A percentile compares a stretch with the other conserved stretches of the same genome.
These are phyloP conservation scores for Tragelaphus scriptus DNA, from an alignment of 2,113 vertebrate species.

Conservation along the genomic window DNA sequence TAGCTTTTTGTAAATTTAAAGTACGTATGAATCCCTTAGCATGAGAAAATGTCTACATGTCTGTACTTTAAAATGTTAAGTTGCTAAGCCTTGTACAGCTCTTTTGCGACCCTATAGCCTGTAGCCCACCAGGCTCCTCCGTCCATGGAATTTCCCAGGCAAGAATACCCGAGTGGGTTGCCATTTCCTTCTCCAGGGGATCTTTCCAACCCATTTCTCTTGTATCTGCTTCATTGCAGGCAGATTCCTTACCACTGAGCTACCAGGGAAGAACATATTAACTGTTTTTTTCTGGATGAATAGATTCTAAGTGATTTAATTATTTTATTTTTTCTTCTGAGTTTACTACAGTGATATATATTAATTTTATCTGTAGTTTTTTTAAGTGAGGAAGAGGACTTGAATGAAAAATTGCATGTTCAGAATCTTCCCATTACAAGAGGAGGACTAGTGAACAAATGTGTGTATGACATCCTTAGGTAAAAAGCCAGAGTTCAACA, in stretches of 20 bases:
- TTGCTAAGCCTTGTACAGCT: neutral
- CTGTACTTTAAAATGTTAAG: neutral
- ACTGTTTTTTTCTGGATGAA: neutral
- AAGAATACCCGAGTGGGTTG: neutral
- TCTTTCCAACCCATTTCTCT: neutral
- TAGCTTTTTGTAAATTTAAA: neutral
- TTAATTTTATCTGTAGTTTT: neutral
- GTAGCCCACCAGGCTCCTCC: neutral
- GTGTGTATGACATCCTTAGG: neutral
- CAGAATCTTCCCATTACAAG: neutral
- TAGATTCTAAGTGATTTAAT: neutral
- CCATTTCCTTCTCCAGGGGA: neutral
- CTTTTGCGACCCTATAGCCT: neutral
- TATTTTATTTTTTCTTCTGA: neutral
- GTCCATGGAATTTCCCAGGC: neutral
- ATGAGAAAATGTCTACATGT: neutral
- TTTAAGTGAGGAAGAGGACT: neutral
- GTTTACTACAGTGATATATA: neutral
- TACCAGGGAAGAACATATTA: neutral
- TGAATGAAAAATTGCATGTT: neutral
- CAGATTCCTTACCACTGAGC: neutral
- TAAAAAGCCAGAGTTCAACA: neutral
- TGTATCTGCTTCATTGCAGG: neutral
- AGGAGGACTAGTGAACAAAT: neutral
- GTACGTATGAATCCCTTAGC: neutral